phyloP scores from a whole-genome alignment of 2,888 invertebrate genomes.

The Corythucha ciliata region DNA sequence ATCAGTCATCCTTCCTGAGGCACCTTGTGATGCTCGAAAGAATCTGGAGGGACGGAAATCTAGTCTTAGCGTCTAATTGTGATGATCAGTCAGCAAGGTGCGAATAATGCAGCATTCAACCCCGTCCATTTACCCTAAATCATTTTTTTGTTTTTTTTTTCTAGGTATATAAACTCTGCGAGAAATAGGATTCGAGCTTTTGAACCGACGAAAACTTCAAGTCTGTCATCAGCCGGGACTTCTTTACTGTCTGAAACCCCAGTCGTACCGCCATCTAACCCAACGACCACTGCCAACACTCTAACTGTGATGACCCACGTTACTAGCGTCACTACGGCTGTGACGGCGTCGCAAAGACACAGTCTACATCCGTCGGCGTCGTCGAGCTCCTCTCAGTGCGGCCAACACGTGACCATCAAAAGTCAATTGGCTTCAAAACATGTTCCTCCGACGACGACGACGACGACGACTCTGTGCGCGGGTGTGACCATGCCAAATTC shows the following conservation, averaged over 20 bases:
- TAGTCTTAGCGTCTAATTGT: constrained; percentile 62
- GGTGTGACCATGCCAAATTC: constrained; percentile 19
- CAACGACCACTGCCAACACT: constrained; percentile 32
- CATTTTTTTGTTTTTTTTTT: neutral
- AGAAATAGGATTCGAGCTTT: constrained; percentile 68
- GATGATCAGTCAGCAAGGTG: constrained; percentile 54
- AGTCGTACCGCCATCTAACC: constrained; percentile 14
- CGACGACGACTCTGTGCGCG: too few relatives aligned
- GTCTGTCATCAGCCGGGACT: constrained; percentile 25
- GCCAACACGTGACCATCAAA: too few relatives aligned
- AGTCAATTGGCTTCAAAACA: too few relatives aligned
- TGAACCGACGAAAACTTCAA: constrained; percentile 42
- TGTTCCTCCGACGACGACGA: too few relatives aligned
- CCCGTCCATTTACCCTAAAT: neutral
- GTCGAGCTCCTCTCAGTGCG: neutral
- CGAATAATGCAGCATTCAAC: neutral
- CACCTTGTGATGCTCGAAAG: constrained; percentile 74
- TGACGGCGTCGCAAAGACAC: too few relatives aligned
- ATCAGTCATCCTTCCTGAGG: constrained; percentile 73
- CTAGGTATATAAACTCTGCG: constrained; percentile 67
- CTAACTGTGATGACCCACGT: too few relatives aligned
- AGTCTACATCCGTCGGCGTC: neutral
- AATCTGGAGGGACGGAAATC: constrained; percentile 70
- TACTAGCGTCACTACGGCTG: too few relatives aligned
- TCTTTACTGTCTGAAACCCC: constrained; percentile 23